Conservation (phyloP, 2,888 invertebrate genomes). For the Anoplius nigerrimus region DNA sequence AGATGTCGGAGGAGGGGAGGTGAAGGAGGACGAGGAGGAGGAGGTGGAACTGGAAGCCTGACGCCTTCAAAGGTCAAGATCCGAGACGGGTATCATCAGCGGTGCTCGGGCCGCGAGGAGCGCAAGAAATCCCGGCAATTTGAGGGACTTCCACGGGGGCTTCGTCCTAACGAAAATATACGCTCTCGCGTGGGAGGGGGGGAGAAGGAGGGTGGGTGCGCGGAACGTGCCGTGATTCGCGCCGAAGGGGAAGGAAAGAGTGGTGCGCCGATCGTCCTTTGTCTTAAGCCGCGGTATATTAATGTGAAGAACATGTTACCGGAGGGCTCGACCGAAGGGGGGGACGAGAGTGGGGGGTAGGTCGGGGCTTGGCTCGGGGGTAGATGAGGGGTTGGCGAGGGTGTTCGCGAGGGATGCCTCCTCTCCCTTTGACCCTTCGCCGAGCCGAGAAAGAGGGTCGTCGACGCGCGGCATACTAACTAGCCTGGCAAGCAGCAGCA, state of each 20-base stretch:
- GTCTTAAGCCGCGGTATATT: slow-evolving; percentile 74
- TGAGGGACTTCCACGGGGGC: slow-evolving; percentile 67
- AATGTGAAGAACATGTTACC: slow-evolving; percentile 74
- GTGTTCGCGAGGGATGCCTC: slow-evolving; percentile 5
- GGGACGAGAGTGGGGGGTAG: slow-evolving; percentile 1
- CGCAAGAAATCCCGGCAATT: slow-evolving; percentile 70
- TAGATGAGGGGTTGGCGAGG: slow-evolving; percentile 13
- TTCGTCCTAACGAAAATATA: slow-evolving; percentile 74
- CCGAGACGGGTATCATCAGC: slow-evolving; percentile 33
- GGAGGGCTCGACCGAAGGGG: slow-evolving; percentile 46
- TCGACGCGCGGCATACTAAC: slow-evolving; percentile 70
- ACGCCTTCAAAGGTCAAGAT: slow-evolving; percentile 45
- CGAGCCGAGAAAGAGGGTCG: slow-evolving; percentile 62
- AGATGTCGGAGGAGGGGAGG: neutral
- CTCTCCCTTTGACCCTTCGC: neutral
- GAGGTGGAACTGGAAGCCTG: slow-evolving; percentile 7
- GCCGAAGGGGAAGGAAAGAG: slow-evolving; percentile 35
- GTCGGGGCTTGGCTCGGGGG: neutral
- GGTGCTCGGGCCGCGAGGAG: slow-evolving; percentile 20
- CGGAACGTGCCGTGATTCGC: slow-evolving; percentile 18
- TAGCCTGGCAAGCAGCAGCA: too few relatives aligned
- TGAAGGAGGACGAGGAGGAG: neutral
- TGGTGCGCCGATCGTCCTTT: slow-evolving; percentile 67
- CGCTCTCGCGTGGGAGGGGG: slow-evolving; percentile 37
- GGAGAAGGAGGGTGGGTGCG: slow-evolving; percentile 13